Evolutionary conservation across 2,888 invertebrate species (phyloP).

Genomic region (Stenodera caucasica): DNA sequence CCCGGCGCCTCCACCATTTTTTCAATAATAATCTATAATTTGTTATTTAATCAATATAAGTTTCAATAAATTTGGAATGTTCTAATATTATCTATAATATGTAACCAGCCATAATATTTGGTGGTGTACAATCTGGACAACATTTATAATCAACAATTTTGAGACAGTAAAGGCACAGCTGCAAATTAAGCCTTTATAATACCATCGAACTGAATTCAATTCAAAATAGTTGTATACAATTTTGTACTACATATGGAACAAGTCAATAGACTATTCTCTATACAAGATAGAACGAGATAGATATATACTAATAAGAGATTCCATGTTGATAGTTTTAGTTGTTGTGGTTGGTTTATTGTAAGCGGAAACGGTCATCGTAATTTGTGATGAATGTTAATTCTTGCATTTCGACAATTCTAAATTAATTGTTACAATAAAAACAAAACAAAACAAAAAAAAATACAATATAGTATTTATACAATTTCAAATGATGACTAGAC

Average conservation of each 20-base stretch:
- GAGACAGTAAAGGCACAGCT: background rate
- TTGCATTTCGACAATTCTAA: background rate
- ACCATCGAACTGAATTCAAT: background rate
- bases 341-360: background rate
- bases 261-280: background rate
- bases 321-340: background rate
- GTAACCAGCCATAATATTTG: background rate
- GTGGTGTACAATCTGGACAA: background rate
- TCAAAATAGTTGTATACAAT: background rate
- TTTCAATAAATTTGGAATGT: background rate
- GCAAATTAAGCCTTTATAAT: conserved; percentile 7
- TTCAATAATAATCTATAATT: no score
- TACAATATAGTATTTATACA: no score
- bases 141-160: conserved; percentile 10
- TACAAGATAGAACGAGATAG: background rate
- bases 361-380: background rate
- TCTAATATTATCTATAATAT: background rate
- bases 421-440: background rate
- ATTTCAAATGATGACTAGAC: no score
- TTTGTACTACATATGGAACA: background rate
- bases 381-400: conserved; percentile 1
- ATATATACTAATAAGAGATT: background rate
- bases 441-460: background rate
- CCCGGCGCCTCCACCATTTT: no score
- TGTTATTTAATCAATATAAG: background rate